phyloP scores from a whole-genome alignment of 2,113 vertebrate species.

The Lophotis ruficrista region DNA sequence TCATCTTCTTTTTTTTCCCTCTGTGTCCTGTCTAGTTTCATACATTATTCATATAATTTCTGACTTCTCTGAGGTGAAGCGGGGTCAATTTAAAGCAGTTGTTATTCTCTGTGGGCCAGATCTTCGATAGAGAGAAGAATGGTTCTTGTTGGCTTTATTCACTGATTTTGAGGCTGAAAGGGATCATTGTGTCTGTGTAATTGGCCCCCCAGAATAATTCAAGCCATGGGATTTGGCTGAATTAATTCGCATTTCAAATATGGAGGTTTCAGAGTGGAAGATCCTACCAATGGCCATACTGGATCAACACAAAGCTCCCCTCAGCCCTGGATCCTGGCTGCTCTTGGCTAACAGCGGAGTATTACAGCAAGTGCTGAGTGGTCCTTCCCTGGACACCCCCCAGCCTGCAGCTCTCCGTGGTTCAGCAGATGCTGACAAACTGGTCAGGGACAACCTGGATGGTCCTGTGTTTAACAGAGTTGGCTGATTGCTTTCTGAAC shows the following conservation, averaged over 20 bases:
- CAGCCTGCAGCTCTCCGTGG: too few species aligned
- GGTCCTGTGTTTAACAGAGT: too few species aligned
- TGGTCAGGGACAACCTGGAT: too few species aligned
- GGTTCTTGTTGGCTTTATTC: background rate
- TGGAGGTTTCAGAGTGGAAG: background rate
- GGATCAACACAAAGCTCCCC: background rate
- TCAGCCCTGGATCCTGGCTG: too few species aligned
- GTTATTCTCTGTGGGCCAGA: background rate
- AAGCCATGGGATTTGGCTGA: background rate
- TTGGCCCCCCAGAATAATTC: background rate
- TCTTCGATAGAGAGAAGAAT: background rate
- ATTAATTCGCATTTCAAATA: background rate
- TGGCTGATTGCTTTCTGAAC: too few species aligned
- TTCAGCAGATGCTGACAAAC: too few species aligned
- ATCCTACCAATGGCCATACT: background rate
- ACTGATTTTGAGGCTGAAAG: slow-evolving; percentile 1
- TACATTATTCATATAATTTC: background rate
- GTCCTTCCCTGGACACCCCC: too few species aligned
- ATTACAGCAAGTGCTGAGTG: too few species aligned
- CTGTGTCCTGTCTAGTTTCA: background rate
- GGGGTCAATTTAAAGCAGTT: background rate
- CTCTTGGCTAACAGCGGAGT: too few species aligned
- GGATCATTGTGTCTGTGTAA: background rate
- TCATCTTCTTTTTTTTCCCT: background rate
- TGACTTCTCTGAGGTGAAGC: background rate